A percentile compares a stretch with the other conserved stretches of the same genome.
Evolutionary conservation across 2,797 vertebrate species (phyloP).

Genomic region (Oryzias dopingdopingensis): DNA sequence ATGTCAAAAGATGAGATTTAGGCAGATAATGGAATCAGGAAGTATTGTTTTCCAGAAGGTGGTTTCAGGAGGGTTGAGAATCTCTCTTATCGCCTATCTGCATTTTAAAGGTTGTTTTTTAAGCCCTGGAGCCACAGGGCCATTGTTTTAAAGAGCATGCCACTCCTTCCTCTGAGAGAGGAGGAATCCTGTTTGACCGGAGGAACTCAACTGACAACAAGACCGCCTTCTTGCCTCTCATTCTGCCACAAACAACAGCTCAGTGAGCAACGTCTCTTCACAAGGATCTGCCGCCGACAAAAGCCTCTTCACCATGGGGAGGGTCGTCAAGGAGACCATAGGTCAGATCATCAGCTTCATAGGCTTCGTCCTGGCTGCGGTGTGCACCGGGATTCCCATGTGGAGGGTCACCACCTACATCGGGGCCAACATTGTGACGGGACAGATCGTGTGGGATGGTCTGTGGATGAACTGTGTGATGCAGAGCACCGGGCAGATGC

Average conservation of each 20-base stretch:
- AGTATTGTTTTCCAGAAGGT: no score
- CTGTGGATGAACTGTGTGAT: constrained; percentile 84
- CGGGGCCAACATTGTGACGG: constrained; percentile 80
- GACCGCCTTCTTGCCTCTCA: constrained; percentile 44
- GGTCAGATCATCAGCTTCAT: constrained; percentile 72
- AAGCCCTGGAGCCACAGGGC: background rate
- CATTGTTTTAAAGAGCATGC: constrained; percentile 21
- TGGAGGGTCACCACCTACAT: constrained; percentile 78
- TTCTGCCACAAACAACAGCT: constrained; percentile 35
- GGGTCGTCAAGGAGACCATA: constrained; percentile 68
- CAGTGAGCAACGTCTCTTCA: constrained; percentile 15
- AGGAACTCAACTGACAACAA: constrained; percentile 40
- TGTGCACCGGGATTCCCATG: constrained; percentile 75
- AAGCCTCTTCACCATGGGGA: constrained; percentile 68
- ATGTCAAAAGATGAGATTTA: no score
- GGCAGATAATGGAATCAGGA: no score
- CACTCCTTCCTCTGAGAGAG: constrained; percentile 40
- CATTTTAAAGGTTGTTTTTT: constrained; percentile 19
- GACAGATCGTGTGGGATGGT: constrained; percentile 79
- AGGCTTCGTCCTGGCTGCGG: constrained; percentile 64
- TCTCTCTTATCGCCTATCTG: background rate
- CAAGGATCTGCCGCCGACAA: constrained; percentile 12
- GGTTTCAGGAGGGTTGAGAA: background rate
- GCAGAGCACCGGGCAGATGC: constrained; percentile 84
- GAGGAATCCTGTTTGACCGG: constrained; percentile 71